These are phyloP conservation scores for Phrynocephalus forsythii DNA, from an alignment of 2,797 vertebrate genomes.

Conservation along the genomic window DNA sequence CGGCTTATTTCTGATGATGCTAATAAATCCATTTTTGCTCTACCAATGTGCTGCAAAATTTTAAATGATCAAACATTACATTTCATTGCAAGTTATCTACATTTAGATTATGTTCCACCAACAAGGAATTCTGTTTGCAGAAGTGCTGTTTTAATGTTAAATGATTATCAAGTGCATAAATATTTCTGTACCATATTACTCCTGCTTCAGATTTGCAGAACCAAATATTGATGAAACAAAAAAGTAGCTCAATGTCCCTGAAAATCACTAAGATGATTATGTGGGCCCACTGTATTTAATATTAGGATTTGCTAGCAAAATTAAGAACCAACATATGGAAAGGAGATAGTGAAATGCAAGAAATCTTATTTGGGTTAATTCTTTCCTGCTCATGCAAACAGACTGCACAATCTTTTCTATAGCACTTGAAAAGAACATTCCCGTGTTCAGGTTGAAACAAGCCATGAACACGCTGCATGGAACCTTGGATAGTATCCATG, in stretches of 20 bases:
- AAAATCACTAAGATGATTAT: slow-evolving; percentile 44
- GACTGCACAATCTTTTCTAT: not conserved
- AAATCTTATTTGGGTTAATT: slow-evolving; percentile 46
- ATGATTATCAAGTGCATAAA: not conserved
- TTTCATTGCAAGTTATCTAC: not conserved
- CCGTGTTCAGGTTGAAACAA: not conserved
- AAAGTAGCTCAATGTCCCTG: slow-evolving; percentile 30
- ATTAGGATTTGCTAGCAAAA: slow-evolving; percentile 45
- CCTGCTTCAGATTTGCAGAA: slow-evolving; percentile 38
- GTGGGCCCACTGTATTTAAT: slow-evolving; percentile 40
- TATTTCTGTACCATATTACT: slow-evolving; percentile 30
- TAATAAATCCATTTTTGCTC: not conserved
- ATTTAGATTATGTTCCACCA: not conserved
- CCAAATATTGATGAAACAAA: slow-evolving; percentile 28
- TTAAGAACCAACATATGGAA: slow-evolving; percentile 38
- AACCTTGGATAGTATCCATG: not conserved
- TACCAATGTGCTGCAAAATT: not conserved
- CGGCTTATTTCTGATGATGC: too few species aligned
- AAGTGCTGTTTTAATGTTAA: slow-evolving; percentile 25
- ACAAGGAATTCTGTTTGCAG: slow-evolving; percentile 3
- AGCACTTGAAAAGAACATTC: not conserved
- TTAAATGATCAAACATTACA: not conserved
- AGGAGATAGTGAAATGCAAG: slow-evolving; percentile 44
- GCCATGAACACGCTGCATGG: not conserved
- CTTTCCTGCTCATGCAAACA: slow-evolving; percentile 32